A percentile compares a stretch with the other conserved stretches of the same genome.
Conservation (phyloP, 2,797 vertebrate species). For the Acestrorhynchus altus region DNA sequence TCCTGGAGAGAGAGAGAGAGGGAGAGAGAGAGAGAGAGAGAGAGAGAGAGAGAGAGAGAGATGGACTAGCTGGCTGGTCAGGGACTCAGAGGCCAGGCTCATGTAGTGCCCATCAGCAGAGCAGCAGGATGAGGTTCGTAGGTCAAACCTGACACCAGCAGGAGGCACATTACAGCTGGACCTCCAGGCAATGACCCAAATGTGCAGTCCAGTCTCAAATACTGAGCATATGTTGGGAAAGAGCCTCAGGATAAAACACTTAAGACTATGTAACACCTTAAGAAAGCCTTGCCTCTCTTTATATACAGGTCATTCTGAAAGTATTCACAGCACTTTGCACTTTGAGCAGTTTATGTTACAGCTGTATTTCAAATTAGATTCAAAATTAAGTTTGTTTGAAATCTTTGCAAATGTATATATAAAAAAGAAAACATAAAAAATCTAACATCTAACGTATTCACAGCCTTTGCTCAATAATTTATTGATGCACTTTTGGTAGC, state of each 20-base stretch:
- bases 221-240: neutral
- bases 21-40: neutral
- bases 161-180: slow-evolving; percentile 1
- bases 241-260: neutral
- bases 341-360: too few species aligned
- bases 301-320: too few species aligned
- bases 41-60: neutral
- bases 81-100: slow-evolving; percentile 9
- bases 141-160: slow-evolving; percentile 1
- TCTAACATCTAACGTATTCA: too few species aligned
- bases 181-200: slow-evolving; percentile 5
- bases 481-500: too few species aligned
- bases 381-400: too few species aligned
- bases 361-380: too few species aligned
- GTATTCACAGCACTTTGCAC: too few species aligned
- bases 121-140: slow-evolving; percentile 7
- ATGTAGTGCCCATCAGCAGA: slow-evolving; percentile 20
- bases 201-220: neutral
- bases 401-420: too few species aligned
- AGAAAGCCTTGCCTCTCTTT: neutral
- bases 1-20: too few species aligned
- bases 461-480: too few species aligned
- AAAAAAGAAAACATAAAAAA: too few species aligned
- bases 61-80: neutral
- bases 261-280: neutral